phyloP scores from a whole-genome alignment of 1,140 invertebrate genomes.

The Drosophila kepulauana region DNA sequence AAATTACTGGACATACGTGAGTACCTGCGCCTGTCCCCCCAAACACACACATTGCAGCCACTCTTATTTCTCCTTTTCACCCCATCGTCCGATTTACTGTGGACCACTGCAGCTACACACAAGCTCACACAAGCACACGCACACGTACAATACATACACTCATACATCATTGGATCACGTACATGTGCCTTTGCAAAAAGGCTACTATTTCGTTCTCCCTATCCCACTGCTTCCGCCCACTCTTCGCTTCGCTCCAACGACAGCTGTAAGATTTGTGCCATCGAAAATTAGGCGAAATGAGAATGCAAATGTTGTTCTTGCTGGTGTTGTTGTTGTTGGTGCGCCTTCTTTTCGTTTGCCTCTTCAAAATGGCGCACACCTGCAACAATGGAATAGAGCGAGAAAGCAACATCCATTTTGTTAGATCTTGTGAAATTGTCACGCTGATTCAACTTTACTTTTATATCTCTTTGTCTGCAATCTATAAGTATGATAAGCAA shows the following conservation, averaged over 20 bases:
- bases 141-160: background rate
- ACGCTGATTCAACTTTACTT: conserved; percentile 20
- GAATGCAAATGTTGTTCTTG: conserved; percentile 52
- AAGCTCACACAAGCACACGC: background rate
- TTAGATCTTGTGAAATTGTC: conserved; percentile 30
- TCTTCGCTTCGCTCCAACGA: conserved; percentile 7
- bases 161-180: conserved; percentile 6
- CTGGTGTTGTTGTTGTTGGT: conserved; percentile 14
- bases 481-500: conserved; percentile 22
- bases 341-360: background rate
- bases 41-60: too few species aligned
- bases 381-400: conserved; percentile 9
- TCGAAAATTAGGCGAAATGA: conserved; percentile 67
- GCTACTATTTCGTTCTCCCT: conserved; percentile 20
- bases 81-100: background rate
- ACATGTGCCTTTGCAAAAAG: conserved; percentile 35
- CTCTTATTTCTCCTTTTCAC: background rate
- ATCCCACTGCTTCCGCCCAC: background rate
- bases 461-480: conserved; percentile 14
- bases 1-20: conserved; percentile 76
- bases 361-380: conserved; percentile 30
- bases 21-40: background rate
- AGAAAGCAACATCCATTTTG: background rate
- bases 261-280: conserved; percentile 52
- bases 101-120: conserved; percentile 13